Evolutionary conservation across 2,797 vertebrate species (phyloP), one percentile per base, ranked within the genome.

Genomic region (Rallus crepitans): DNA sequence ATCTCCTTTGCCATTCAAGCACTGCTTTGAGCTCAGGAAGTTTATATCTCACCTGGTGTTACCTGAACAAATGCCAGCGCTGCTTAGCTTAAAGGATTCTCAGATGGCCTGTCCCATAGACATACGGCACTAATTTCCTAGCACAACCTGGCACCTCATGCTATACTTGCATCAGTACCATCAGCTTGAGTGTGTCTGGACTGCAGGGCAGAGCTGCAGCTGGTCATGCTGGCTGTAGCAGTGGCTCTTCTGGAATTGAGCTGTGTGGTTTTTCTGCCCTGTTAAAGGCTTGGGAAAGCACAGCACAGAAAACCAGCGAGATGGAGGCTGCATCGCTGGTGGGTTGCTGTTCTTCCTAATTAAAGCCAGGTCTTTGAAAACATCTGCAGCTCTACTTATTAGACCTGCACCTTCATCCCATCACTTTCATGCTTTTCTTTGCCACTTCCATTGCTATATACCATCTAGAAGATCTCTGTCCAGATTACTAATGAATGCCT

Each of bases 401-500:
- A 12, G 30, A 85, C 45, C 85, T 73, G 42, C 56, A 42, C 66
- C 47, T 94, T 78, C 80, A 66, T 59, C 69, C 18, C n/a, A 30
- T 56, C 65, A 37, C 31, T 85, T 28, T 56, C 53, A 50, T 72
- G 33, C 57, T 66, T 83, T 63, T 35, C 61, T 76, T 56, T 82
- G 70, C 35, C 68, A 45, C 17, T 70, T 89, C 56, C 72, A 93
- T 55, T 65, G 52, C 59, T 88, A 12, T 11, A 71, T 12, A 35
- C 37, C 3, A 10, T 77, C 71, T 82, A 17, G 65, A 75, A 28
- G 55, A 76, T 73, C 70, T 80, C 84, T 72, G 59, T 81, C 89
- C 59, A 71, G 63, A 52, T 78, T 72, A 81, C 55, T 91, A 94
- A 91, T 76, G 66, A 93, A 63, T 81, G 66, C 52, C 89, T 94